Base-by-base conservation (phyloP, 2,113 vertebrate genomes). In the Apteryx mantelli region DNA sequence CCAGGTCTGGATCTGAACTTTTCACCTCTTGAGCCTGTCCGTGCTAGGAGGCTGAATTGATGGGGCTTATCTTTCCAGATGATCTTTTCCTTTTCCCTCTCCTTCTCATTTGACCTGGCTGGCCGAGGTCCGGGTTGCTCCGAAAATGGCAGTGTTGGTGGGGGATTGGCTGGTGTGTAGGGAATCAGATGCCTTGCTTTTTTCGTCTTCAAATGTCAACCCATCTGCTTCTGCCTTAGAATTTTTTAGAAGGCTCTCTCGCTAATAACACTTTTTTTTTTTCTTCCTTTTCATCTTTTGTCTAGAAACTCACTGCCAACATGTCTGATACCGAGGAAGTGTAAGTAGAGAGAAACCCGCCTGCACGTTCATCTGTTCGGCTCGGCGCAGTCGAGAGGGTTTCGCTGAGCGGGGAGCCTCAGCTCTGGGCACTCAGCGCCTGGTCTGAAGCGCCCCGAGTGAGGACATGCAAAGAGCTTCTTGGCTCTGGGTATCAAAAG, bases 271-370 rank as follows among this genome's bases (percentile, higher is more conserved):
- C 7, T 0, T 36, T n/a, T 86, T 76, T 42, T 34, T 34, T 32
- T 4, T 42, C 36, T 50, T 87, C 53, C 26, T 93, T 80, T 88
- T 64, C 56, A 20, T 74, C 25, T 88, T 92, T 95, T 64, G 16
- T 34, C 64, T 99, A 99, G 98, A 98, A 96, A 93, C 82, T 97
- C 94, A 15, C 83, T 91, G 88, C 97, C 98, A 97, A 84, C 98
- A 99, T 99, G 99, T 99, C 99, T 96, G 99, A 99, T 97, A 98
- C 98, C 4, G 99, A 99, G 92, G 99, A 99, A 97, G 96, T 98
- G 99, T 99, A 97, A 99, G 99, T 99, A 97, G 50, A 86, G 22
- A 63, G 8, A 44, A 69, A 86, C n/a, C 32, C 1, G 5, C 34
- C 44, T 74, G 44, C 0, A 1, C 21, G 30, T 69, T 89, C 3